These are phyloP conservation scores for Pseudococcus longispinus DNA, from an alignment of 2,888 invertebrate species.

Conservation along the genomic window DNA sequence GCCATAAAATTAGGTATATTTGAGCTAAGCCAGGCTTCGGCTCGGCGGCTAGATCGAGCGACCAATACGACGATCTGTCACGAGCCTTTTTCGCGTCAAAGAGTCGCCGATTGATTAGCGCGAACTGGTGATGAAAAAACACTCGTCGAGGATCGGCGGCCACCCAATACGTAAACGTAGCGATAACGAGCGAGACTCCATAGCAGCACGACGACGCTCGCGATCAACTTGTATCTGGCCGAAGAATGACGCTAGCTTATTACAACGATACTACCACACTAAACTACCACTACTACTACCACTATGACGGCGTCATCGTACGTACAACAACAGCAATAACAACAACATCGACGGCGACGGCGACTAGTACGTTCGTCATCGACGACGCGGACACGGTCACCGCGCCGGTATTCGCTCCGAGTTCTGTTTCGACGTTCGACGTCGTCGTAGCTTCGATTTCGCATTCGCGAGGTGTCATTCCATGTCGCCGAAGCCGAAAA, in stretches of 20 bases:
- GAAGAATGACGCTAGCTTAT: background rate
- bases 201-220: slow-evolving; percentile 20
- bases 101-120: background rate
- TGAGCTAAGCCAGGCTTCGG: too few species aligned
- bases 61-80: background rate
- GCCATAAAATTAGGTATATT: too few species aligned
- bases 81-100: background rate
- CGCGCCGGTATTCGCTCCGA: background rate
- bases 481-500: too few species aligned
- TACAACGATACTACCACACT: slow-evolving; percentile 9
- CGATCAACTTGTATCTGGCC: slow-evolving; percentile 9
- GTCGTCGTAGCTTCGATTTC: background rate
- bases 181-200: slow-evolving; percentile 50
- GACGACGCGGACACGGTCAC: slow-evolving; percentile 1
- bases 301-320: background rate
- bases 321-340: background rate
- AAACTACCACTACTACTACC: background rate
- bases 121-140: background rate
- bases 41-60: too few species aligned
- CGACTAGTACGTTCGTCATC: background rate
- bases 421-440: background rate
- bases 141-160: background rate
- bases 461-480: too few species aligned
- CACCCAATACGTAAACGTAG: slow-evolving; percentile 29
- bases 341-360: background rate